Base-by-base conservation (phyloP, 2,797 vertebrate genomes). In the Lepidocolaptes lacrymiger region DNA sequence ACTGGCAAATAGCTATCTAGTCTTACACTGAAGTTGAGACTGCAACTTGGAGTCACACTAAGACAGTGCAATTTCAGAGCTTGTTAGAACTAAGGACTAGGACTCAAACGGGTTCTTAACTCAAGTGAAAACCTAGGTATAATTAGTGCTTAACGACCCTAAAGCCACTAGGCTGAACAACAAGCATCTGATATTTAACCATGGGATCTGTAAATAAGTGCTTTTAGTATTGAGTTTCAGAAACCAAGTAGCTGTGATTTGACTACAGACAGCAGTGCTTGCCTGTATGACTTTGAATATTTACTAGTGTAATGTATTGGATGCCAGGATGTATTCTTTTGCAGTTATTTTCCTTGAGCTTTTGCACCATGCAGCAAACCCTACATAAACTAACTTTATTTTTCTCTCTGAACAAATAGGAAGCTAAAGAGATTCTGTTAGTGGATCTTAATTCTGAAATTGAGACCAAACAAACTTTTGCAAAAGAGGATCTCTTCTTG, bases 381-480 rank as follows among this genome's bases (percentile, higher is more conserved):
- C 27, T 91, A 20, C 3, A 4, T 85, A 79, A 88, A 88, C 80
- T 97, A 95, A 97, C 34, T 74, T 67, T 37, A 24, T 88, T 94
- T 97, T 97, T 98, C 96, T 98, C 95, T 95, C 96, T 96, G 95
- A 97, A 98, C 97, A 98, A 98, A 98, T 98, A 99, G 99, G 99
- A 98, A 96, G 98, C 98, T 98, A 99, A 99, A 98, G 99, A 99
- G 97, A 98, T 99, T 98, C 98, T 99, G 94, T 99, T 99, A 99
- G 98, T 99, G 99, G 99, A 99, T 97, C 98, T 99, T 98, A 98
- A 99, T 94, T 98, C 98, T 98, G 99, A 99, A 98, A 98, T 99
- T 98, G 99, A 99, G 98, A 98, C 97, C 98, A 99, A 99, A 98
- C 99, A 99, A 97, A 98, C 99, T 98, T 98, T 98, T 98, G 97